Conservation (phyloP, 2,888 invertebrate species). For the Dendrolimus houi region DNA sequence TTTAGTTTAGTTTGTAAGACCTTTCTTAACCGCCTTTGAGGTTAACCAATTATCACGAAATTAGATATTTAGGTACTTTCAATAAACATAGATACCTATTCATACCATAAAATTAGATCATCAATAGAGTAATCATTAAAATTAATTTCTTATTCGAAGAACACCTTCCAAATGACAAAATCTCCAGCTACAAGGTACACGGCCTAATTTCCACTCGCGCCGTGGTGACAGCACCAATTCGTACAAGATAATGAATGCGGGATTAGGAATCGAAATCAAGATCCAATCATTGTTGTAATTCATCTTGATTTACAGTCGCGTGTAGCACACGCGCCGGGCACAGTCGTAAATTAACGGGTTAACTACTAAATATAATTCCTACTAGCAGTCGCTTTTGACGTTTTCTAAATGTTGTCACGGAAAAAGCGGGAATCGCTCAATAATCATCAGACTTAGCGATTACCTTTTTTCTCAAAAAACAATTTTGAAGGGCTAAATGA, state of each 20-base stretch:
- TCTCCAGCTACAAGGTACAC: not conserved
- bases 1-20: no score
- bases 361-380: conserved; percentile 33
- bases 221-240: conserved; percentile 27
- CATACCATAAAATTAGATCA: no score
- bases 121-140: no score
- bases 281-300: conserved; percentile 62
- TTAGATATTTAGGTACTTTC: no score
- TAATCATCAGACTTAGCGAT: no score
- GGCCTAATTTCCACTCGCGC: conserved; percentile 8
- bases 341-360: conserved; percentile 55
- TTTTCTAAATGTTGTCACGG: not conserved
- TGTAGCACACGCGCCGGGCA: conserved; percentile 41
- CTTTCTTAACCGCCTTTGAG: no score
- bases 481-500: no score
- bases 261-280: conserved; percentile 47
- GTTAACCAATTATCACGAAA: no score
- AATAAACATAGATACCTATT: no score
- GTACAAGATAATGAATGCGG: conserved; percentile 46
- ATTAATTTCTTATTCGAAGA: no score
- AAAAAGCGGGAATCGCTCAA: not conserved
- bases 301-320: conserved; percentile 64
- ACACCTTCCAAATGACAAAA: not conserved
- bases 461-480: no score
- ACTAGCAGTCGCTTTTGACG: conserved; percentile 7